Evolutionary conservation across 1,140 invertebrate genomes (phyloP).

Genomic region (Daktulosphaira vitifoliae): DNA sequence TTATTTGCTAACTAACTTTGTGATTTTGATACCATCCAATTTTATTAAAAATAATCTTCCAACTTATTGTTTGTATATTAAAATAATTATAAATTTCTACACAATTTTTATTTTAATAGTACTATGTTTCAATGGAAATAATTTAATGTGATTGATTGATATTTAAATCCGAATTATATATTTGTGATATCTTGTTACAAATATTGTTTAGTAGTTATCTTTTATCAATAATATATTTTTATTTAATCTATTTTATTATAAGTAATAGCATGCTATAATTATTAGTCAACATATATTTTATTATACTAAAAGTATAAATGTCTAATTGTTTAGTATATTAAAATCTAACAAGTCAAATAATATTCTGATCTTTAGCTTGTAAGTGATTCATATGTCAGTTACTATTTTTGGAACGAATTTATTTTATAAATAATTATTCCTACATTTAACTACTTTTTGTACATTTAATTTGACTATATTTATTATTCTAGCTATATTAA

Average conservation of each 20-base stretch:
- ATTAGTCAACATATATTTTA: constrained; percentile 3
- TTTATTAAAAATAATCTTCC: constrained; percentile 10
- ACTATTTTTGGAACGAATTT: constrained; percentile 16
- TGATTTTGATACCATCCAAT: constrained; percentile 4
- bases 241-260: not conserved
- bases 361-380: too few relatives aligned
- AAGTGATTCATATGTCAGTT: constrained; percentile 27
- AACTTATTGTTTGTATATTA: constrained; percentile 16
- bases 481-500: too few relatives aligned
- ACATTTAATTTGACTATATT: too few relatives aligned
- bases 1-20: too few relatives aligned
- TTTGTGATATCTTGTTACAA: constrained; percentile 27
- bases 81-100: constrained; percentile 1
- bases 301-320: not conserved
- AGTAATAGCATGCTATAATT: constrained; percentile 19
- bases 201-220: constrained; percentile 7
- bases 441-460: not conserved
- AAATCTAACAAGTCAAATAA: too few relatives aligned
- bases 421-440: constrained; percentile 7
- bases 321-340: too few relatives aligned
- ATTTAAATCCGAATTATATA: constrained; percentile 28
- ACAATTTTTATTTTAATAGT: not conserved
- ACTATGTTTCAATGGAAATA: not conserved
- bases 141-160: too few relatives aligned
- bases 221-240: constrained; percentile 1